A percentile compares a stretch with the other conserved stretches of the same genome.
Conservation (phyloP, 1,140 invertebrate genomes). For the Cotesia glomerata region DNA sequence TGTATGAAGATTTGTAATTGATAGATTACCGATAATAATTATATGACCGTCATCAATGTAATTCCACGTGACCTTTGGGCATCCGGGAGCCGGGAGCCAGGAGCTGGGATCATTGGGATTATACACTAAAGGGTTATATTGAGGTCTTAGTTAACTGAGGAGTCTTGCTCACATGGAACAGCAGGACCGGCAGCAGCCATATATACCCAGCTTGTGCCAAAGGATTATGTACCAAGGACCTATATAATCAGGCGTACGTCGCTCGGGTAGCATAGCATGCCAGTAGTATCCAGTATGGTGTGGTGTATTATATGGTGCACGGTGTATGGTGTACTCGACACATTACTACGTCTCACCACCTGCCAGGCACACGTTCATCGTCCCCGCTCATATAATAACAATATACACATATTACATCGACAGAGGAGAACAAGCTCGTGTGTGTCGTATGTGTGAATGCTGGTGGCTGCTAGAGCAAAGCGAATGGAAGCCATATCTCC, state of each 20-base stretch:
- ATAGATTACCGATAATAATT: neutral
- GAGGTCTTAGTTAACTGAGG: conserved; percentile 6
- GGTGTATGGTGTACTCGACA: conserved; percentile 7
- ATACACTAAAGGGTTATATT: conserved; percentile 20
- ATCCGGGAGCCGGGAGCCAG: neutral
- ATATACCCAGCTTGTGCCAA: conserved; percentile 17
- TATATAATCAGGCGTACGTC: conserved; percentile 24
- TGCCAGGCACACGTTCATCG: conserved; percentile 9
- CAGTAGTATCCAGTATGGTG: neutral
- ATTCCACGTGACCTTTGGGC: conserved; percentile 2
- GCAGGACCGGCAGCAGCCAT: neutral
- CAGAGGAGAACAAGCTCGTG: too few relatives aligned
- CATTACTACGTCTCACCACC: conserved; percentile 21
- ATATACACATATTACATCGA: too few relatives aligned
- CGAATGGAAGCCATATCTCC: neutral
- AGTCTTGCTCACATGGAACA: conserved; percentile 2
- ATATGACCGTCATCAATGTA: conserved; percentile 17
- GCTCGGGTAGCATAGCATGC: neutral
- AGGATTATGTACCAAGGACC: conserved; percentile 17
- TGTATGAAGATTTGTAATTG: neutral
- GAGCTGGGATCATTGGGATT: conserved; percentile 10
- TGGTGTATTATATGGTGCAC: too few relatives aligned
- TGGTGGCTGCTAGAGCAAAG: neutral
- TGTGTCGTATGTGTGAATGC: neutral
- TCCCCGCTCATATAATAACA: too few relatives aligned